These are phyloP conservation scores for Yponomeuta cagnagella DNA, from an alignment of 2,888 invertebrate genomes.

Conservation along the genomic window DNA sequence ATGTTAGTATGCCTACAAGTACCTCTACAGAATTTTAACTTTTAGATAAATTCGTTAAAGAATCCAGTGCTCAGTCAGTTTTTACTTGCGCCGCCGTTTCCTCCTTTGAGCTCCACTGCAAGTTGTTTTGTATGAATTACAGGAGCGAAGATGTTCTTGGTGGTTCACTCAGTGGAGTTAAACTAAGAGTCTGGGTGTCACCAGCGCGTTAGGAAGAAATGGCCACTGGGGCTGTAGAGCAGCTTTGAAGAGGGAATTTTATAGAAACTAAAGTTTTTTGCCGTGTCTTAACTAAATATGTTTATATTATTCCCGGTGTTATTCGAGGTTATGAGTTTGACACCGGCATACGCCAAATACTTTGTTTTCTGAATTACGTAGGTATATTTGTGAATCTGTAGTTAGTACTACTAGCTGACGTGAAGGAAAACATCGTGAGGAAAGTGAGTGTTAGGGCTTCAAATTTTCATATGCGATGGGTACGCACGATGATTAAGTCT, in stretches of 20 bases:
- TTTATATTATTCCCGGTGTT: too few species aligned
- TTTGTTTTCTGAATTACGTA: too few species aligned
- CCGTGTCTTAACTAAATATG: neutral
- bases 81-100: neutral
- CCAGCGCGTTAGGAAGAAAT: neutral
- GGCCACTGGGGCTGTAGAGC: neutral
- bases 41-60: conserved; percentile 3
- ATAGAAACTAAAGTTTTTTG: neutral
- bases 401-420: too few species aligned
- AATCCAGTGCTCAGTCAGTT: neutral
- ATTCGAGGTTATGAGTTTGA: neutral
- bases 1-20: neutral
- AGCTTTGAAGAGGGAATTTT: neutral
- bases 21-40: neutral
- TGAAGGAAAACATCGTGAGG: too few species aligned
- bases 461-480: too few species aligned
- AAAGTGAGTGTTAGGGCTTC: too few species aligned
- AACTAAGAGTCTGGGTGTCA: neutral
- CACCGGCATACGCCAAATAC: neutral
- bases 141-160: neutral
- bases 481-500: too few species aligned
- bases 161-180: neutral
- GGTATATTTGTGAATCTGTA: too few species aligned
- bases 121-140: neutral
- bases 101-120: conserved; percentile 1